Evolutionary conservation across 2,888 invertebrate species (phyloP), one percentile per base, ranked within the genome.

Genomic region (Cephus nigrinus): DNA sequence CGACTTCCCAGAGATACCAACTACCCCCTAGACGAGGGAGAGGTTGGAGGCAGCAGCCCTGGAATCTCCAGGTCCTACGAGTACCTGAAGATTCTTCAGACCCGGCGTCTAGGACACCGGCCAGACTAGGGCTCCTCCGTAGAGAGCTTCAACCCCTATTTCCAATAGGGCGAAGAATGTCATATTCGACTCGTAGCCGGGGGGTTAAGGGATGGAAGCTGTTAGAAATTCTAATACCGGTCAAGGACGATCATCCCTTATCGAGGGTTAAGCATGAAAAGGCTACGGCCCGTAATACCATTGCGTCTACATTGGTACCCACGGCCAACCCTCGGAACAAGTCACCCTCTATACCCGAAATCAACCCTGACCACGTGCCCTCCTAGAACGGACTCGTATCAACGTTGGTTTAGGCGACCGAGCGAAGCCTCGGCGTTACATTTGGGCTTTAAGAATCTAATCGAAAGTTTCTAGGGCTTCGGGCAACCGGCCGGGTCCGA

Each of bases 391-490:
- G 40, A 55, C 40, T 23, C 23, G 40, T 15, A 55, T 55, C 23
- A 55, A 55, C 40, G 80, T 86, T 86, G 82, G 84, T 84, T 86
- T 83, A 83, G 85, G 82, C 83, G 82, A 79, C 77, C 82, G 81
- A 55, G 73, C 76, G 85, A 87, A 87, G 83, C 86, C 86, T 78
- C 84, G 84, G 84, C 74, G 79, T 78, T 79, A 80, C 82, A 79
- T 80, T 81, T 79, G 82, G 80, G 80, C 85, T 82, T 79, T 85
- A 81, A 84, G 85, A 87, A 84, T 84, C 85, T 86, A 87, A 87
- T 87, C 86, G 83, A 86, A 85, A 86, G 82, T 82, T 82, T 83
- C 80, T 85, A 84, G 76, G 85, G 87, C 83, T 87, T 85, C 82
- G 74, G 76, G 31, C 71, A 15, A 23, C 40, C 15, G 4, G 0